These are phyloP conservation scores for Andrena chrysosceles DNA, from an alignment of 2,888 invertebrate species.

Conservation along the genomic window DNA sequence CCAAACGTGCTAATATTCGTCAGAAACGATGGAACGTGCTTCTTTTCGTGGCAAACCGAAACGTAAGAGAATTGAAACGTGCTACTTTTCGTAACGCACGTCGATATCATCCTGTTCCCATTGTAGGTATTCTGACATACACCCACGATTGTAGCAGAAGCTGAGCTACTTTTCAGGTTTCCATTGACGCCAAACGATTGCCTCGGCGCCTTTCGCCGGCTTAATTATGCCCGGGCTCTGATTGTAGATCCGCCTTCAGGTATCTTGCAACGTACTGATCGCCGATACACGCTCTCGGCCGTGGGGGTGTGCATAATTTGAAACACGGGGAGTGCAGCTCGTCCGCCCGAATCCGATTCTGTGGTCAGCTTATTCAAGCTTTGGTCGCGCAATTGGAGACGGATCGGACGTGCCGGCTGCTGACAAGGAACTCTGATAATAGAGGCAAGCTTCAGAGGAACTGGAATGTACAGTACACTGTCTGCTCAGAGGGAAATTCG, in stretches of 20 bases:
- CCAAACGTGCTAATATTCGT: no score
- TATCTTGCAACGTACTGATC: slow-evolving; percentile 42
- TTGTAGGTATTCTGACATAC: no score
- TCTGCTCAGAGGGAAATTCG: slow-evolving; percentile 67
- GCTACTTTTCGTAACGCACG: no score
- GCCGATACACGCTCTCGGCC: slow-evolving; percentile 40
- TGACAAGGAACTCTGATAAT: slow-evolving; percentile 74
- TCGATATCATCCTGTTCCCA: no score
- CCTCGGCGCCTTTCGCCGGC: slow-evolving; percentile 3
- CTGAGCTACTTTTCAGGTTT: no score
- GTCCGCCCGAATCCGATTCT: slow-evolving; percentile 64
- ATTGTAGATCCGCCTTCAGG: slow-evolving; percentile 35
- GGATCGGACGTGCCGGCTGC: slow-evolving; percentile 68
- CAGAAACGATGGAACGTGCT: no score
- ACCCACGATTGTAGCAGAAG: no score
- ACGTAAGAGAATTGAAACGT: no score
- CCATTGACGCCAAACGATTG: not conserved
- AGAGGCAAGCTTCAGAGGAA: slow-evolving; percentile 62
- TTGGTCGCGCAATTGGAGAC: slow-evolving; percentile 66
- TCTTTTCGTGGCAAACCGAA: no score
- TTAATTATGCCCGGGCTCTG: slow-evolving; percentile 17
- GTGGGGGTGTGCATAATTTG: slow-evolving; percentile 63
- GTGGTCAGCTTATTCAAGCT: slow-evolving; percentile 70
- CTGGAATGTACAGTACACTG: slow-evolving; percentile 54
- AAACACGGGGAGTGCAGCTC: slow-evolving; percentile 28